Conservation (phyloP, 2,113 vertebrate species). For the Spermophilus dauricus region DNA sequence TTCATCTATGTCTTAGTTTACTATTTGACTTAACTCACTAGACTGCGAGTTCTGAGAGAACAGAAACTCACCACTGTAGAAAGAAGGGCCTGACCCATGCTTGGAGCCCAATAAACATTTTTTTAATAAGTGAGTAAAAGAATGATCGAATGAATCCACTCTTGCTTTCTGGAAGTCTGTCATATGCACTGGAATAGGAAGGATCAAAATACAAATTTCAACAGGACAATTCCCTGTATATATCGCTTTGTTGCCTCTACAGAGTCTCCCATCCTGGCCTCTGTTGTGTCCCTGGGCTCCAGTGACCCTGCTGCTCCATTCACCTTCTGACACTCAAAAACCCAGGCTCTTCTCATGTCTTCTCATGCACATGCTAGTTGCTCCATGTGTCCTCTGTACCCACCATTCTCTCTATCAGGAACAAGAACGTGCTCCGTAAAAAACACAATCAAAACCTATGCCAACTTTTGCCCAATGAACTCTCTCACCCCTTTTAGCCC, state of each 20-base stretch:
- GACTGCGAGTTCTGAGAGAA: neutral
- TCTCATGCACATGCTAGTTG: neutral
- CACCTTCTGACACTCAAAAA: neutral
- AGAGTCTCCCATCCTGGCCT: neutral
- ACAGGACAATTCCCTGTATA: neutral
- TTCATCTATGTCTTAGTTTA: neutral
- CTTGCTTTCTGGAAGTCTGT: neutral
- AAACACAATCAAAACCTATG: neutral
- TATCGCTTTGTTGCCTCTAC: too few species aligned
- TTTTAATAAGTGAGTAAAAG: neutral
- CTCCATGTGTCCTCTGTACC: neutral
- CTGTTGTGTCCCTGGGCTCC: rapidly evolving
- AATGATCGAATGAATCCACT: neutral
- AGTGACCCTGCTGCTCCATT: neutral
- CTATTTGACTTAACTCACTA: neutral
- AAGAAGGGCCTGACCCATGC: neutral
- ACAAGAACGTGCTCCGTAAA: too few species aligned
- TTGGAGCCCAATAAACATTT: neutral
- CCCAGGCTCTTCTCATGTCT: neutral
- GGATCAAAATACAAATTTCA: neutral
- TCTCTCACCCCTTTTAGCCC: neutral
- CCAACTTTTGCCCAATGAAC: rapidly evolving
- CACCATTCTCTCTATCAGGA: neutral
- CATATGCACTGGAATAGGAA: neutral
- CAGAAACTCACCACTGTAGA: neutral